Percentiles rank a stretch among this genome's conserved stretches.
Evolutionary conservation across 1,140 invertebrate genomes (phyloP).

Genomic region (Ceratina japonica): DNA sequence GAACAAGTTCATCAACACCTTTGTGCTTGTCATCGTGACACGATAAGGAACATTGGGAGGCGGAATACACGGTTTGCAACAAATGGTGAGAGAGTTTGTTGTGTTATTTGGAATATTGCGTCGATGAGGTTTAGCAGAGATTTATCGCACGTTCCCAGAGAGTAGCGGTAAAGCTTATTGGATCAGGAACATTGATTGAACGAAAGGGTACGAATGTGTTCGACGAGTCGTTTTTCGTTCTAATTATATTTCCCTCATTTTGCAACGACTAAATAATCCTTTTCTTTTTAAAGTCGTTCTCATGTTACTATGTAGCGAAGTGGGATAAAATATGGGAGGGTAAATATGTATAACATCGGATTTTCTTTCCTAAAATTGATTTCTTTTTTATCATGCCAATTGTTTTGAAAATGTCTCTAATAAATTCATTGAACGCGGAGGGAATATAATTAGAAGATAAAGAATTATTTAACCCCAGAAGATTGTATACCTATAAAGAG

Average conservation of each 20-base stretch:
- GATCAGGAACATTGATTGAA: not conserved
- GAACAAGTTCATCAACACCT: too few relatives aligned
- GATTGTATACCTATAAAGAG: not conserved
- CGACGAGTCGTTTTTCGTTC: not conserved
- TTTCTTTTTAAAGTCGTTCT: too few relatives aligned
- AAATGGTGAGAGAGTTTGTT: too few relatives aligned
- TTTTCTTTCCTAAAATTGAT: too few relatives aligned
- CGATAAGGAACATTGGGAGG: not conserved
- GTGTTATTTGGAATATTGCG: not conserved
- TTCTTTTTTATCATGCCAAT: too few relatives aligned
- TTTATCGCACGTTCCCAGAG: conserved; percentile 13
- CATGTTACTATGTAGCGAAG: too few relatives aligned
- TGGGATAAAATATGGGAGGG: too few relatives aligned
- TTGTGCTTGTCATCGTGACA: too few relatives aligned
- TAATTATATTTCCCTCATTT: conserved; percentile 22
- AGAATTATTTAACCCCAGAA: not conserved
- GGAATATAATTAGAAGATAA: conserved; percentile 4
- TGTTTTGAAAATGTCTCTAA: too few relatives aligned
- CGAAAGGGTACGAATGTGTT: not conserved
- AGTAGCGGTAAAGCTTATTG: not conserved
- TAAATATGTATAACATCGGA: too few relatives aligned
- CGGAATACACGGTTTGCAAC: too few relatives aligned
- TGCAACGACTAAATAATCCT: too few relatives aligned
- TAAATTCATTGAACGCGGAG: not conserved
- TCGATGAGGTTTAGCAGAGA: not conserved